These are phyloP conservation scores for Apostichopus californicus DNA, from an alignment of 35 echinoderm and acorn worm genomes.

Conservation along the genomic window DNA sequence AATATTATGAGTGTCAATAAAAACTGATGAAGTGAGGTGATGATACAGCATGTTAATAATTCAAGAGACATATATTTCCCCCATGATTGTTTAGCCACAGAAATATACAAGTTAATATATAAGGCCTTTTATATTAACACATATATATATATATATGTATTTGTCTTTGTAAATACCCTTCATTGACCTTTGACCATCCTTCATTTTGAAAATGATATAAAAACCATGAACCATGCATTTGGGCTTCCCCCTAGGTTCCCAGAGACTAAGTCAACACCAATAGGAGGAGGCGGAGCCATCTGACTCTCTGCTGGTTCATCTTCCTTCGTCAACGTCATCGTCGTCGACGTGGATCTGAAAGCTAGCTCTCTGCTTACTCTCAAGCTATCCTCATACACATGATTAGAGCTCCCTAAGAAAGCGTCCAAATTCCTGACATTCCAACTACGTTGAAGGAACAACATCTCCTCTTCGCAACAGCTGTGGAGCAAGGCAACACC, in stretches of 20 bases:
- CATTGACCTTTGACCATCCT: background rate
- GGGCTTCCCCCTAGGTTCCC: constrained; percentile 12
- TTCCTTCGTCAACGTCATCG: background rate
- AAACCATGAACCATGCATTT: constrained; percentile 27
- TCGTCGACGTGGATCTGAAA: background rate
- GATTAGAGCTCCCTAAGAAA: background rate
- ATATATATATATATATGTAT: no score
- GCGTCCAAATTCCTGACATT: constrained; percentile 13
- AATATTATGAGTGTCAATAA: no score
- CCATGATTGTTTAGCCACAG: no score
- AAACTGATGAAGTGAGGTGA: no score
- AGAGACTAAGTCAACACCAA: background rate
- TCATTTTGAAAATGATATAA: constrained; percentile 6
- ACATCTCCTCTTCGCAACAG: constrained; percentile 5
- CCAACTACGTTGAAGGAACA: background rate
- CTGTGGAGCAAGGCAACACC: background rate
- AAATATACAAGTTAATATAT: no score
- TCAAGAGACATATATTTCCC: no score
- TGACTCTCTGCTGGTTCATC: background rate
- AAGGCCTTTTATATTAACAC: no score
- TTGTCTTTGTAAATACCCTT: background rate
- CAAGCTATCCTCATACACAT: constrained; percentile 3
- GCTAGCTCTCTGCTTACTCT: background rate
- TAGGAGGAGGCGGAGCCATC: constrained; percentile 31
- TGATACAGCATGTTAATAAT: no score